Evolutionary conservation across 2,888 invertebrate species (phyloP), one percentile per base, ranked within the genome.

Genomic region (Sphinx pinastri): DNA sequence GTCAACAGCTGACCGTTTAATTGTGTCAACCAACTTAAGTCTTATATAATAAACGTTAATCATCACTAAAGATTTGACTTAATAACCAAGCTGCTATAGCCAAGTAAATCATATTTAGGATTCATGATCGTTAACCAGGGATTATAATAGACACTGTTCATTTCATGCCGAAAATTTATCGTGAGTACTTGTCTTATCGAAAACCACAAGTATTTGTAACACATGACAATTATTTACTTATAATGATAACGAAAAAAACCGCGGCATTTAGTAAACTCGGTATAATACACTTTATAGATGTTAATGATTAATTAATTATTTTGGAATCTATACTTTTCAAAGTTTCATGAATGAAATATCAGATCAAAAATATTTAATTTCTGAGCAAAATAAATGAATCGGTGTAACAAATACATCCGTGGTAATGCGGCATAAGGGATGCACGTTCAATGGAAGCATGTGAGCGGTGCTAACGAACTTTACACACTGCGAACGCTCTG

Each of bases 401-500:
- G 1, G 51, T 51, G 3, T 51, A 7, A 51, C 12, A 11, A 59
- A 59, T 31, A 8, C 10, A 11, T 45, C 16, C 16, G 45, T 60
- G 4, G 57, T 25, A 25, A n/a, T 60, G 60, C 11, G 16, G 31
- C 16, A 63, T 63, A 12, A 63, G 12, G 19, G 49, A 63, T 49
- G 19, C 16, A 58, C 13, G 38, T 58, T 31, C 12, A 63, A 16
- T 19, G 49, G 49, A 63, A 13, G 6, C 19, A 49, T 11, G 16
- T 45, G 47, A 45, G 16, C 60, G 6, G 47, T 63, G 47, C 63
- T 63, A 63, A 68, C 58, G 58, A 68, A 68, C 47, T 63, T 63
- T 59, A 16, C 59, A 68, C 51, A 67, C 55, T 10, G 25, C 8
- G 5, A 16, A 51, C 51, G 51, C 38, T 38, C 38, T 31, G 31